A percentile compares a stretch with the other conserved stretches of the same genome.
These are phyloP conservation scores for Gobio gobio DNA, from an alignment of 2,113 vertebrate species.

Conservation along the genomic window DNA sequence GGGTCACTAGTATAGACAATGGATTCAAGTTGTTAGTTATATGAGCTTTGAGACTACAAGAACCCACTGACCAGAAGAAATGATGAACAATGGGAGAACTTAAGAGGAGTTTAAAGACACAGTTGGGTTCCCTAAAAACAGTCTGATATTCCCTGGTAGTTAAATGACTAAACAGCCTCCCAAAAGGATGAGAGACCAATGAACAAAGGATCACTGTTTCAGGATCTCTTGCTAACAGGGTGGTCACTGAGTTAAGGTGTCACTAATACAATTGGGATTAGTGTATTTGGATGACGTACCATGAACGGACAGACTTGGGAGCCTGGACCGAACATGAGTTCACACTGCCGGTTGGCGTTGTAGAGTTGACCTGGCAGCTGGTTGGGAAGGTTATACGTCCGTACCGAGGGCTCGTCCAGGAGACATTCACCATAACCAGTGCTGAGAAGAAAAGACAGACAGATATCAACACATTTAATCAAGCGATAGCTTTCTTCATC, in stretches of 20 bases:
- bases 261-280: too few relatives aligned
- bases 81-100: background rate
- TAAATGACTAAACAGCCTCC: background rate
- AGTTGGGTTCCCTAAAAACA: background rate
- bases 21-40: background rate
- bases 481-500: background rate
- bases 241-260: too few relatives aligned
- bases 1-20: background rate
- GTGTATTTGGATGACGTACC: constrained; percentile 74
- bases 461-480: background rate
- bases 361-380: constrained; percentile 90
- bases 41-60: background rate
- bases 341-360: constrained; percentile 93
- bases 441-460: constrained; percentile 69
- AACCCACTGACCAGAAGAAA: background rate
- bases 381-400: constrained; percentile 82
- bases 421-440: constrained; percentile 96
- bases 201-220: background rate
- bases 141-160: background rate
- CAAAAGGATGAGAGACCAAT: background rate
- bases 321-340: constrained; percentile 92
- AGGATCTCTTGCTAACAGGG: background rate
- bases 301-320: constrained; percentile 95
- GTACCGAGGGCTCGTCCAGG: constrained; percentile 87
- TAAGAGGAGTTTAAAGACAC: background rate